Evolutionary conservation across 1,140 invertebrate genomes (phyloP).

Genomic region (Brachionus manjavacas): DNA sequence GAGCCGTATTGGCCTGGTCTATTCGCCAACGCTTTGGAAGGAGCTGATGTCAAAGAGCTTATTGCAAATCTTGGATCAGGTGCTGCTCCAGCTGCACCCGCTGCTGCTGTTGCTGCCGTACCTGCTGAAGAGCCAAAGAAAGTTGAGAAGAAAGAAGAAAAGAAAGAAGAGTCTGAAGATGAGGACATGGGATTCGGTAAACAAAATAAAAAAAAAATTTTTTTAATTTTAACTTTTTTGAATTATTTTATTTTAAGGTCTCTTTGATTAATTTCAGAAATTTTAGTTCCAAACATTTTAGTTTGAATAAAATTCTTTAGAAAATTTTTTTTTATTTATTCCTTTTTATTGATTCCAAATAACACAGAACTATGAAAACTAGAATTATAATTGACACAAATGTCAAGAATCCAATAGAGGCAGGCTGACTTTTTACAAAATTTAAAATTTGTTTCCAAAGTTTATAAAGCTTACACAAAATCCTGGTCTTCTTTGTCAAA

Average conservation of each 20-base stretch:
- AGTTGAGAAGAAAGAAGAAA: constrained; percentile 73
- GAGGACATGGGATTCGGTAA: constrained; percentile 84
- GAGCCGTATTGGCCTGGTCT: constrained; percentile 97
- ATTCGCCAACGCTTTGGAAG: constrained; percentile 93
- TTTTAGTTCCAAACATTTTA: not conserved
- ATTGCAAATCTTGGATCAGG: constrained; percentile 90
- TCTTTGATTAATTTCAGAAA: not conserved
- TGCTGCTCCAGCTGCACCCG: constrained; percentile 72
- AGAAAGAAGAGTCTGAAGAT: constrained; percentile 70
- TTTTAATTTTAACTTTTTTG: not conserved
- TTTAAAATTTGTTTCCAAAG: not conserved
- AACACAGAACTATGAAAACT: not conserved
- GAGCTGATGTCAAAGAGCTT: constrained; percentile 84
- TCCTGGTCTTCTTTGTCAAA: not conserved
- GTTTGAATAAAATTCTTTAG: not conserved
- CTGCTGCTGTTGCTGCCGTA: constrained; percentile 61
- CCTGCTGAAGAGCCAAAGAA: constrained; percentile 46
- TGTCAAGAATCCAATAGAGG: not conserved
- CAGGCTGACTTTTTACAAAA: not conserved
- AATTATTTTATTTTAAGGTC: not conserved
- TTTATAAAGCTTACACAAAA: not conserved
- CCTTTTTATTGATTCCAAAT: not conserved
- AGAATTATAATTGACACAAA: not conserved
- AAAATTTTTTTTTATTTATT: not conserved
- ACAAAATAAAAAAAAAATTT: not conserved